phyloP scores from a whole-genome alignment of 2,888 invertebrate genomes.

The Rhodophaea formosa region DNA sequence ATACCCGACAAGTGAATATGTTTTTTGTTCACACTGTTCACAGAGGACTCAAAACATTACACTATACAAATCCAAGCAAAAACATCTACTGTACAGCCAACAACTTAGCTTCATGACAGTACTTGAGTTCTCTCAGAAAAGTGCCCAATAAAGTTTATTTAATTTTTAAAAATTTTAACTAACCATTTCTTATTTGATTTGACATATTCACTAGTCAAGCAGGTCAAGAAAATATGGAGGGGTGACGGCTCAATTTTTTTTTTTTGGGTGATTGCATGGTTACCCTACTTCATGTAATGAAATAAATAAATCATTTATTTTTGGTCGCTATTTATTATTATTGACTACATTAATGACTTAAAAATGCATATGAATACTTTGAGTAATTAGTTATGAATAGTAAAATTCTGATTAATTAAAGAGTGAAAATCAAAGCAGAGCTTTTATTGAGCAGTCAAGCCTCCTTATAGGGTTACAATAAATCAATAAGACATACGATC shows the following conservation, averaged over 20 bases:
- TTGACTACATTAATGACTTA: no score
- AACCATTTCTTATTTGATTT: conserved; percentile 19
- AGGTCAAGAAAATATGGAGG: conserved; percentile 44
- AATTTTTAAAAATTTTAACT: conserved; percentile 17
- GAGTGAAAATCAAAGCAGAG: neutral
- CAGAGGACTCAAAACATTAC: conserved; percentile 40
- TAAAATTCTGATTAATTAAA: neutral
- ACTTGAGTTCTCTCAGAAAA: conserved; percentile 41
- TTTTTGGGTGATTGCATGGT: conserved; percentile 21
- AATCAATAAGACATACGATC: conserved; percentile 71
- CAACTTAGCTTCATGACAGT: conserved; percentile 55
- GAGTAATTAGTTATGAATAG: no score
- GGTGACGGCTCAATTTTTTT: conserved; percentile 38
- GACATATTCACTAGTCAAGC: conserved; percentile 46
- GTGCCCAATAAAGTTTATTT: conserved; percentile 2
- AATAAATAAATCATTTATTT: neutral
- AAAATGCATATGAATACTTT: no score
- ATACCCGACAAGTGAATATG: conserved; percentile 41
- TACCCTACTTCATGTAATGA: conserved; percentile 3
- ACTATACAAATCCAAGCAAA: conserved; percentile 69
- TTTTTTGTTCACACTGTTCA: conserved; percentile 35
- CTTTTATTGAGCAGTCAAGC: conserved; percentile 44
- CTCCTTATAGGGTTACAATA: conserved; percentile 53
- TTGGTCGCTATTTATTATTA: no score
- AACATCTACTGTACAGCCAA: conserved; percentile 74